Evolutionary conservation across 2,888 invertebrate genomes (phyloP), one percentile per base, ranked within the genome.

Genomic region (Melanotus villosus): DNA sequence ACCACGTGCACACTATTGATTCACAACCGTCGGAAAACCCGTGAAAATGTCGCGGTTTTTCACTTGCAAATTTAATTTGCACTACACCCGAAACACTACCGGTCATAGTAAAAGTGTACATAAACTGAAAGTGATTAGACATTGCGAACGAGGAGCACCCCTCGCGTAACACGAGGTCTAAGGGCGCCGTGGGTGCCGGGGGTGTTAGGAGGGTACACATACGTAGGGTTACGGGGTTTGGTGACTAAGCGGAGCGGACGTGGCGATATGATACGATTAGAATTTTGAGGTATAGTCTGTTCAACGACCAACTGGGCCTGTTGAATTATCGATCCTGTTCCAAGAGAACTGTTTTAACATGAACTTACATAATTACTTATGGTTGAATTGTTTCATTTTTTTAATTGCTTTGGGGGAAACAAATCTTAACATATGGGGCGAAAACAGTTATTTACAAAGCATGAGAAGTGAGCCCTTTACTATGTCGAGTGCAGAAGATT

Each of bases 111-210:
- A 70, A 70, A 66, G 77, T 75, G 76, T 77, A 76, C 77, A 76
- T 76, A 77, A 77, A 81, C 80, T 80, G 80, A 79, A 80, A 82
- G 80, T 82, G 82, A 83, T 83, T 83, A 83, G 82, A 82, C 81
- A 80, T 80, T 79, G 80, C 79, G 81, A 80, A 80, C 80, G 80
- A 81, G 81, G 79, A 80, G 79, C 79, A 76, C 76, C 78, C 73
- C 72, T 73, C 73, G 52, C 50, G 72, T 73, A 68, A 73, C 72
- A 72, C 72, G 68, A 73, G 73, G 72, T 70, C 70, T 72, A 72
- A 64, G 72, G 71, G 71, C 68, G 65, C 64, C 60, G 76, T 75
- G 74, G 76, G 76, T 75, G 76, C 76, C 73, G 76, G 71, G 76
- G 76, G 77, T 72, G 73, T 72, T 67, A 74, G 77, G 75, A 73